A percentile compares a stretch with the other conserved stretches of the same genome.
phyloP scores from a whole-genome alignment of 2,888 invertebrate genomes.

The Fragum fragum region DNA sequence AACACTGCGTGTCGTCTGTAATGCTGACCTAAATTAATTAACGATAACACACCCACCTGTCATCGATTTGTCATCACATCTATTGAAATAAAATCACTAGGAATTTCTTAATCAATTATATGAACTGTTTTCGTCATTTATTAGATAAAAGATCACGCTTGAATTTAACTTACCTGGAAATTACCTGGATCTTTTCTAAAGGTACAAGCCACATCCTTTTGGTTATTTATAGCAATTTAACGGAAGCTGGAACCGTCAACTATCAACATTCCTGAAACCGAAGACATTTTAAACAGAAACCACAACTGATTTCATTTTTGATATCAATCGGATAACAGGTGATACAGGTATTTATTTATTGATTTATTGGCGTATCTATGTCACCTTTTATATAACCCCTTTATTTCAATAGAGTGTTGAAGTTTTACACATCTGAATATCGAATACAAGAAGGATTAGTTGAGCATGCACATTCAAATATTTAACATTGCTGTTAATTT shows the following conservation, averaged over 20 bases:
- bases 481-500: no score
- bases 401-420: no score
- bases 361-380: no score
- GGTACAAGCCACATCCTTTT: background rate
- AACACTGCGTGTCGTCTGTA: conserved; percentile 24
- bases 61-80: conserved; percentile 32
- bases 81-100: conserved; percentile 13
- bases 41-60: conserved; percentile 57
- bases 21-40: conserved; percentile 29
- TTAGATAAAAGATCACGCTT: background rate
- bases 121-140: background rate
- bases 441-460: no score
- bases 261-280: conserved; percentile 26
- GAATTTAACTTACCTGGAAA: conserved; percentile 9
- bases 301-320: no score
- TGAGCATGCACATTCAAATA: no score
- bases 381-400: no score
- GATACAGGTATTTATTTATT: no score
- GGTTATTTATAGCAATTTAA: conserved; percentile 21
- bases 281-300: background rate
- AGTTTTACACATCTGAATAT: no score
- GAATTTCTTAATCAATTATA: background rate
- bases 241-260: conserved; percentile 14
- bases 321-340: no score
- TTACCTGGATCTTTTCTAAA: conserved; percentile 10